Evolutionary conservation across 2,797 vertebrate species (phyloP).

Genomic region (Lagorchestes hirsutus): DNA sequence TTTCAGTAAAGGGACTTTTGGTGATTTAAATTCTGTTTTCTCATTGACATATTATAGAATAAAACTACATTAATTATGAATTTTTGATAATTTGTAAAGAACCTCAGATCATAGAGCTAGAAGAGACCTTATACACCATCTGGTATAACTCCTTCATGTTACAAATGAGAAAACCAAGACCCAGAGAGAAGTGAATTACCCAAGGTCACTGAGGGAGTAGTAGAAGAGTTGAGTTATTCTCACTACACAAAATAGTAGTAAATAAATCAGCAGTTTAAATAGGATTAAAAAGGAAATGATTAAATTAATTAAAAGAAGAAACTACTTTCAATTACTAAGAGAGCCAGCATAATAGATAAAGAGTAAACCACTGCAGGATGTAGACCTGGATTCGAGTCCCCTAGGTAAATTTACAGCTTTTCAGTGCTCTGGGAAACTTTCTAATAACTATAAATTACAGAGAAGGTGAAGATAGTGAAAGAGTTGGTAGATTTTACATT

Average conservation of each 20-base stretch:
- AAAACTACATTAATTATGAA: slow-evolving; percentile 29
- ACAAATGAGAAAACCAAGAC: not conserved
- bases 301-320: slow-evolving; percentile 31
- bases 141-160: not conserved
- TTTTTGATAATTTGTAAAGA: slow-evolving; percentile 33
- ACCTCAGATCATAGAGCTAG: not conserved
- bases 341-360: not conserved
- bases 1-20: not conserved
- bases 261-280: slow-evolving; percentile 35
- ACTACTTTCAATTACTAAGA: not conserved
- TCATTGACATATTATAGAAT: not conserved
- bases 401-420: not conserved
- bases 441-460: not conserved
- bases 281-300: not conserved
- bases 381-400: not conserved
- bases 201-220: not conserved
- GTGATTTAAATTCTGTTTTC: not conserved
- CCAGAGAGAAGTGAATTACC: not conserved
- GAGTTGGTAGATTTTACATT: not conserved
- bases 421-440: not conserved
- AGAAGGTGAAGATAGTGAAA: not conserved
- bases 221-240: slow-evolving; percentile 19
- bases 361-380: not conserved
- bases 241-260: slow-evolving; percentile 24
- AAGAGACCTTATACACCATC: not conserved